Evolutionary conservation across 2,113 vertebrate species (phyloP).

Genomic region (Dasypus novemcinctus): DNA sequence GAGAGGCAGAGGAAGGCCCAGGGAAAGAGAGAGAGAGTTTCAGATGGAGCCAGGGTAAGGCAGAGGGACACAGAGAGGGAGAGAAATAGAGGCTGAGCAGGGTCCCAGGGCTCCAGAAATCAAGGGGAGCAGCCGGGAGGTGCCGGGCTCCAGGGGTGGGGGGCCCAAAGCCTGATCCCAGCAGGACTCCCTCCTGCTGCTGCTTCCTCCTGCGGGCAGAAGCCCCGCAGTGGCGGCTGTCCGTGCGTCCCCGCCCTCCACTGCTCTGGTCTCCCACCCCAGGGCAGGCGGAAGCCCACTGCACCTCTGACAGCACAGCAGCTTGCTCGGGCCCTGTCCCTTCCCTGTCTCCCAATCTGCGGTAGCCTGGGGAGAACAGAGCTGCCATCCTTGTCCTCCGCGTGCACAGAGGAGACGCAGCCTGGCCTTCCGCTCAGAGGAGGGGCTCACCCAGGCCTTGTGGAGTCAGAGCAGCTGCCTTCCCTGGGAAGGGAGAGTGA

Average conservation of each 20-base stretch:
- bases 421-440: not conserved
- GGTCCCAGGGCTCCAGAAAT: rapidly evolving
- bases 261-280: not conserved
- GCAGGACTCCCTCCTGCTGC: too few relatives aligned
- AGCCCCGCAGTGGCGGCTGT: not conserved
- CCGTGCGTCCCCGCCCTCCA: rapidly evolving
- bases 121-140: too few relatives aligned
- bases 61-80: not conserved
- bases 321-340: not conserved
- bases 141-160: rapidly evolving
- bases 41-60: not conserved
- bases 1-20: not conserved
- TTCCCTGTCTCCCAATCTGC: not conserved
- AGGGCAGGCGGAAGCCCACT: not conserved
- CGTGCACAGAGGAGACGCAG: not conserved
- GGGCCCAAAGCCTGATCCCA: rapidly evolving
- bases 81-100: not conserved
- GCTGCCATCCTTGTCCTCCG: not conserved
- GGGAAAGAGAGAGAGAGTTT: too few relatives aligned
- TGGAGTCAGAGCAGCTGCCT: constrained; percentile 54
- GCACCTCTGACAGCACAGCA: not conserved
- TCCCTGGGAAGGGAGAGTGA: constrained; percentile 58
- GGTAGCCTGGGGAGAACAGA: not conserved
- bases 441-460: constrained; percentile 29
- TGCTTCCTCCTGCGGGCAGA: not conserved